These are phyloP conservation scores for Lindbergichthys nudifrons DNA, from an alignment of 2,797 vertebrate species.

Conservation along the genomic window DNA sequence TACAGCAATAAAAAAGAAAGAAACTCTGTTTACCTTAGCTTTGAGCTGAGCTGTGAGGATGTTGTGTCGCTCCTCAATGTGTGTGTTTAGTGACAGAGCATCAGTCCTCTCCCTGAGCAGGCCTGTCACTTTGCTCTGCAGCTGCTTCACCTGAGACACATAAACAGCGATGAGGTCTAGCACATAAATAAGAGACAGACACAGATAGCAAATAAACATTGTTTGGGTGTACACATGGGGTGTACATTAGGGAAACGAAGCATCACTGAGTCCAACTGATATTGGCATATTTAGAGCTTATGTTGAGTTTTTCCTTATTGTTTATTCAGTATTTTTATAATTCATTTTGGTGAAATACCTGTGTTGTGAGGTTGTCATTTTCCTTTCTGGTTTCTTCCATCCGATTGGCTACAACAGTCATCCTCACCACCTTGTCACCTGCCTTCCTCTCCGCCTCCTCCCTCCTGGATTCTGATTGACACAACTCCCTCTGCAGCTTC, in stretches of 20 bases:
- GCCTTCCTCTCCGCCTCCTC: constrained; percentile 72
- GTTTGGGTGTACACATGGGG: not conserved
- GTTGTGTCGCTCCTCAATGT: constrained; percentile 78
- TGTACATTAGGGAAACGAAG: not conserved
- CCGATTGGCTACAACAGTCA: constrained; percentile 57
- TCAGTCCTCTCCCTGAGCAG: constrained; percentile 61
- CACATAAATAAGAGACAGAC: not conserved
- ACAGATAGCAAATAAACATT: not conserved
- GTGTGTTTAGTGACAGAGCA: constrained; percentile 71
- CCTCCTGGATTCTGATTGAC: constrained; percentile 70
- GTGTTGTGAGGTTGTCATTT: constrained; percentile 56
- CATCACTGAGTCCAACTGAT: no score
- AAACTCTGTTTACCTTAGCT: constrained; percentile 78
- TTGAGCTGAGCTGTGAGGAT: constrained; percentile 78
- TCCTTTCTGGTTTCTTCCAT: constrained; percentile 63
- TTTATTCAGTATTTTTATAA: not conserved
- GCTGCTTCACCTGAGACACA: constrained; percentile 64
- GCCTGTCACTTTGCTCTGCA: constrained; percentile 42
- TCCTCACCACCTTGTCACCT: constrained; percentile 59
- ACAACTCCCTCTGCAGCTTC: constrained; percentile 77
- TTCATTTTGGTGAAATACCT: constrained; percentile 59
- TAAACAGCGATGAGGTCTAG: constrained; percentile 25
- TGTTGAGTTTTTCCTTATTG: not conserved
- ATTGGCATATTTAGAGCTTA: not conserved
- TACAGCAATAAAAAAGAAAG: not conserved